These are phyloP conservation scores for Brassicogethes aeneus DNA, from an alignment of 2,888 invertebrate species.

Conservation along the genomic window DNA sequence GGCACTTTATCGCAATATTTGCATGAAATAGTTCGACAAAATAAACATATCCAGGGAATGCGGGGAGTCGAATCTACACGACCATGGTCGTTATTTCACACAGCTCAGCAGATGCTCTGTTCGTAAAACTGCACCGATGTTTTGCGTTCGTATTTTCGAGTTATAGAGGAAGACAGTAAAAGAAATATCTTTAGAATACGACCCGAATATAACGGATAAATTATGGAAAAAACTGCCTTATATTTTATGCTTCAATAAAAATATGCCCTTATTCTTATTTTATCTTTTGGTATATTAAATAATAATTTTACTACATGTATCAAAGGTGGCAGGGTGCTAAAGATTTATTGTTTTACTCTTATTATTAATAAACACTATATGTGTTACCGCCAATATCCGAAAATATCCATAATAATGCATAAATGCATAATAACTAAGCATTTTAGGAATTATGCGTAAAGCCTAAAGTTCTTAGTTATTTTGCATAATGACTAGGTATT, in stretches of 20 bases:
- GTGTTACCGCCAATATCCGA: too few relatives aligned
- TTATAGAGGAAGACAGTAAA: slow-evolving; percentile 6
- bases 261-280: not conserved
- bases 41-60: not conserved
- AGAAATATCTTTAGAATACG: not conserved
- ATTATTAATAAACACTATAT: too few relatives aligned
- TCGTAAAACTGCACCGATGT: slow-evolving; percentile 22
- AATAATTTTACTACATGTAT: too few relatives aligned
- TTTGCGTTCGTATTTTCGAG: slow-evolving; percentile 16
- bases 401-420: too few relatives aligned
- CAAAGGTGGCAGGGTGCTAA: too few relatives aligned
- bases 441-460: too few relatives aligned
- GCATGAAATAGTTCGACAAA: slow-evolving; percentile 1
- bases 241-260: not conserved
- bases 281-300: not conserved
- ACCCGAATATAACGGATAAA: not conserved
- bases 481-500: too few relatives aligned
- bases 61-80: slow-evolving; percentile 8
- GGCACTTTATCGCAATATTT: too few relatives aligned
- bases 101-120: slow-evolving; percentile 21
- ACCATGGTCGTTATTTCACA: slow-evolving; percentile 19
- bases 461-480: too few relatives aligned
- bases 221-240: not conserved
- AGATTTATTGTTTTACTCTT: too few relatives aligned
- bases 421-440: too few relatives aligned